phyloP scores from a whole-genome alignment of 2,113 vertebrate genomes.

The Mesoclemmys tuberculata region DNA sequence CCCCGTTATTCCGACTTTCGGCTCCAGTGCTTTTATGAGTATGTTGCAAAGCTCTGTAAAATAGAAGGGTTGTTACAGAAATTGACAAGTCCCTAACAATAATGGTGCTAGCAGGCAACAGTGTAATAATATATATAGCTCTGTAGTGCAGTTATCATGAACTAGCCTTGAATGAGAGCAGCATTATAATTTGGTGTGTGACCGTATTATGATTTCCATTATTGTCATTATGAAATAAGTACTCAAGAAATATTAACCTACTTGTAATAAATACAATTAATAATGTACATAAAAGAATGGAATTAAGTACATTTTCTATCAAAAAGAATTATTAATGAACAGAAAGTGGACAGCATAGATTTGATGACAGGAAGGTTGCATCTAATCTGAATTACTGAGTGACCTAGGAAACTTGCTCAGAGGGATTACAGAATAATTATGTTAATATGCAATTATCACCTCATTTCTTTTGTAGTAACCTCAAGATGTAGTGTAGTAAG shows the following conservation, averaged over 20 bases:
- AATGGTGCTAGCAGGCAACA: slow-evolving; percentile 44
- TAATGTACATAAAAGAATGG: slow-evolving; percentile 80
- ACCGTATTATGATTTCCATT: too few relatives aligned
- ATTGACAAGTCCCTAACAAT: slow-evolving; percentile 34
- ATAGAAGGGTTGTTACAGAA: neutral
- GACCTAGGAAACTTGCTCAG: slow-evolving; percentile 86
- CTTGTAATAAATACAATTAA: slow-evolving; percentile 79
- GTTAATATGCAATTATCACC: slow-evolving; percentile 97
- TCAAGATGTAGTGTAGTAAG: slow-evolving; percentile 85
- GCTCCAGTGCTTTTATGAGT: slow-evolving; percentile 5
- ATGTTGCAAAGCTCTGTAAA: slow-evolving; percentile 35
- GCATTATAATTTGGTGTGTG: slow-evolving; percentile 51
- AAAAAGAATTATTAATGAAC: slow-evolving; percentile 83
- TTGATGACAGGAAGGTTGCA: slow-evolving; percentile 82
- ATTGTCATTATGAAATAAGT: slow-evolving; percentile 66
- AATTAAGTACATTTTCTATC: slow-evolving; percentile 72
- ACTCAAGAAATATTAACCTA: slow-evolving; percentile 68
- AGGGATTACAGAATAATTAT: slow-evolving; percentile 92
- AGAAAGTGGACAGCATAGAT: slow-evolving; percentile 84
- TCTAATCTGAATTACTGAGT: slow-evolving; percentile 86
- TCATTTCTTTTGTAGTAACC: slow-evolving; percentile 90
- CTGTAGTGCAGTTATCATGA: slow-evolving; percentile 58
- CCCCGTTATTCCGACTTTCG: slow-evolving; percentile 4
- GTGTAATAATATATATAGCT: slow-evolving; percentile 16
- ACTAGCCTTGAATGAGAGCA: slow-evolving; percentile 23